Evolutionary conservation across 2,888 invertebrate species (phyloP).

Genomic region (Apamea sordens): DNA sequence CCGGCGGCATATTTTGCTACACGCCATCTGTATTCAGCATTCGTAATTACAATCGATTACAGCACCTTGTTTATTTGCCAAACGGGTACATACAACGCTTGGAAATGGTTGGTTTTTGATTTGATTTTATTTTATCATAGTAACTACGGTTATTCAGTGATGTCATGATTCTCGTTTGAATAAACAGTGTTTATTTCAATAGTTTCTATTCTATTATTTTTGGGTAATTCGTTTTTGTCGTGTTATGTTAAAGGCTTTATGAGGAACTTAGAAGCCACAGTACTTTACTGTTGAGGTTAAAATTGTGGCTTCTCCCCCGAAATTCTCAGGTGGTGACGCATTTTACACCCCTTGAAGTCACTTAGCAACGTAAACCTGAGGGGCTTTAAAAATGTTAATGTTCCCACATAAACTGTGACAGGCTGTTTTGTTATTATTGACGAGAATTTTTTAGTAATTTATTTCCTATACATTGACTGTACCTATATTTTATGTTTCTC

Average conservation of each 20-base stretch:
- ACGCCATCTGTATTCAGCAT: slow-evolving; percentile 74
- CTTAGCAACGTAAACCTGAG: slow-evolving; percentile 61
- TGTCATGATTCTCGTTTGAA: slow-evolving; percentile 25
- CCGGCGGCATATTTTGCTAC: slow-evolving; percentile 78
- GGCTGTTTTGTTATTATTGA: slow-evolving; percentile 32
- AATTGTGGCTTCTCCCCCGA: slow-evolving; percentile 49
- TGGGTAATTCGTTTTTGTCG: background rate
- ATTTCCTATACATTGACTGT: background rate
- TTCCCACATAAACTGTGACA: slow-evolving; percentile 41
- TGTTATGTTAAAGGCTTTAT: background rate
- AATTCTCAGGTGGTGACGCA: slow-evolving; percentile 58
- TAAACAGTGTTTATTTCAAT: slow-evolving; percentile 1
- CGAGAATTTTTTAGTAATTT: slow-evolving; percentile 4
- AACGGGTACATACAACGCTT: slow-evolving; percentile 42
- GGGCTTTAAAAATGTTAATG: slow-evolving; percentile 54
- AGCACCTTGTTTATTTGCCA: slow-evolving; percentile 62
- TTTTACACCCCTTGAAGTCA: slow-evolving; percentile 63
- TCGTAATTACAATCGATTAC: slow-evolving; percentile 80
- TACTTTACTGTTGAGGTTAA: slow-evolving; percentile 18
- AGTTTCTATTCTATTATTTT: background rate
- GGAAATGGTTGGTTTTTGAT: slow-evolving; percentile 16
- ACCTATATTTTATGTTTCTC: background rate
- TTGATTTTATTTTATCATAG: slow-evolving; percentile 35
- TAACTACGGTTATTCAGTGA: slow-evolving; percentile 16
- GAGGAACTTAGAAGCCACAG: slow-evolving; percentile 26